phyloP scores from a whole-genome alignment of 2,888 invertebrate genomes.

The Campoletis raptor region DNA sequence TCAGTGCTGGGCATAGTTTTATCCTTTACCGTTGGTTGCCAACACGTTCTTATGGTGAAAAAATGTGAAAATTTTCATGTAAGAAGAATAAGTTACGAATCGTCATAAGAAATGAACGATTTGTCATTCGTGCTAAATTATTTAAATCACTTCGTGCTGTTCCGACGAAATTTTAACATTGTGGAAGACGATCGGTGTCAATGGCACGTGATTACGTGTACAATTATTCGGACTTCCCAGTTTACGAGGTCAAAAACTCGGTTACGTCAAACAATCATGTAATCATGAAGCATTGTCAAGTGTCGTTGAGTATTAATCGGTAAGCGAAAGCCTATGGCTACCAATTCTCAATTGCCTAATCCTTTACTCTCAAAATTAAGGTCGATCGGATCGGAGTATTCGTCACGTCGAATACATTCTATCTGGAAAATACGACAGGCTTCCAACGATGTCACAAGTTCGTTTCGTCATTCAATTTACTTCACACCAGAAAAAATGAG shows the following conservation, averaged over 20 bases:
- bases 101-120: not conserved
- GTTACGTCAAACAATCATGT: constrained; percentile 16
- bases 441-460: constrained; percentile 37
- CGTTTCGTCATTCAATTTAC: constrained; percentile 52
- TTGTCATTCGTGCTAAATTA: not conserved
- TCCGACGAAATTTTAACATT: constrained; percentile 4
- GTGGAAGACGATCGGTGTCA: constrained; percentile 25
- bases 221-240: not conserved
- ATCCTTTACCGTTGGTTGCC: too few relatives aligned
- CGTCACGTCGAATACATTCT: not conserved
- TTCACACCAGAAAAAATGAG: constrained; percentile 12
- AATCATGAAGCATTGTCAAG: constrained; percentile 6
- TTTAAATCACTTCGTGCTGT: not conserved
- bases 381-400: constrained; percentile 41
- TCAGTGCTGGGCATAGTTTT: not conserved
- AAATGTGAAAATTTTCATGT: not conserved
- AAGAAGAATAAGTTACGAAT: not conserved
- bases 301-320: not conserved
- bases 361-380: constrained; percentile 44
- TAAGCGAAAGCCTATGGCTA: not conserved
- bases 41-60: not conserved
- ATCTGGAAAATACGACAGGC: constrained; percentile 46
- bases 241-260: constrained; percentile 37
- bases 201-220: constrained; percentile 1
- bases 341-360: constrained; percentile 17